Base-by-base conservation (phyloP, 2,888 invertebrate species). In the Cacoxenus indagator region DNA sequence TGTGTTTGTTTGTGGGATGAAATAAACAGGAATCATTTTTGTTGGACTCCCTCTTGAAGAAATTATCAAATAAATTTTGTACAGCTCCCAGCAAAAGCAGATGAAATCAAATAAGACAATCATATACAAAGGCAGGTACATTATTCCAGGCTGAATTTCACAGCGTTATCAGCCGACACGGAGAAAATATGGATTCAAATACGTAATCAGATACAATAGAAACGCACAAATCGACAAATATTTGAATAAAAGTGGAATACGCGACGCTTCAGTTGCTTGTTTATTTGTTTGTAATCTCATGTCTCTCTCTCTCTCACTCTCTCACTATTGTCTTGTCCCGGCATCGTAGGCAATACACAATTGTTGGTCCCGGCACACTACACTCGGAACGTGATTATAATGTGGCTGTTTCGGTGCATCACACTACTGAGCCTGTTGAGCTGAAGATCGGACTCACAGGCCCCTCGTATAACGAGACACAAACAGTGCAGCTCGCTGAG, bases 351-450 rank as follows among this genome's bases (percentile, higher is more conserved):
- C 14, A 85, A 71, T 94, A 96, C 88, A 93, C 95, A 73, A 92
- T 96, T 76, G 91, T 96, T 81, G 96, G 94, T 4, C 94, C 96
- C 2, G 91, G 92, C 79, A 90, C 93, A 19, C 89, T 97, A 55
- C 91, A 96, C 73, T 95, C 96, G 17, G 93, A 93, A 89, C 92
- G 93, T 67, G 92, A 94, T 75, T 97, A 94, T 88, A 93, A 94
- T 84, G 94, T 94, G 64, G 93, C 94, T 4, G 92, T 96, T 46
- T 91, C 91, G 55, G 89, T 90, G 26, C 89, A 90, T 75, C 85
- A 86, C 43, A 76, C 78, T 27, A 72, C 73, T 17, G 68, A 82
- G 46, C 80, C 86, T 1, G 78, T 78, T 31, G 73, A 76, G 27
- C 70, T 85, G 8, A 84, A 84, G 62, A 74, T 85, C 9, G 85